These are phyloP conservation scores for Mayetiola destructor DNA, from an alignment of 2,888 invertebrate genomes.

Conservation along the genomic window DNA sequence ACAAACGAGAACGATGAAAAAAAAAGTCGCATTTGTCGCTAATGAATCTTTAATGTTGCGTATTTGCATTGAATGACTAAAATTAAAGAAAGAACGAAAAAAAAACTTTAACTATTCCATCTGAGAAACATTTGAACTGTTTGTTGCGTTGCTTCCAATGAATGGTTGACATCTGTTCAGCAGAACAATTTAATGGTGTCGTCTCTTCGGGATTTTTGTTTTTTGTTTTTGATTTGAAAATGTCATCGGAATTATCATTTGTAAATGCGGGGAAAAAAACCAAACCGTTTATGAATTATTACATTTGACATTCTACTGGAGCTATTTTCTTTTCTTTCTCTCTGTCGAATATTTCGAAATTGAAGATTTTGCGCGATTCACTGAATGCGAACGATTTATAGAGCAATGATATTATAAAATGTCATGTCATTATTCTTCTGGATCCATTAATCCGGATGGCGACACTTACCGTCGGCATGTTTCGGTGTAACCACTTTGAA, in stretches of 20 bases:
- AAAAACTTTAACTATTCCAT: slow-evolving; percentile 1
- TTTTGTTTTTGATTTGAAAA: no score
- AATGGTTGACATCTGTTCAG: slow-evolving; percentile 5
- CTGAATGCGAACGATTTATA: no score
- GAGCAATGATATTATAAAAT: no score
- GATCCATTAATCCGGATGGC: no score
- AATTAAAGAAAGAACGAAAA: neutral
- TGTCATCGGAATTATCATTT: slow-evolving; percentile 4
- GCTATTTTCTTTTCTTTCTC: no score
- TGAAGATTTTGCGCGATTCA: no score
- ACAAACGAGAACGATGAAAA: neutral
- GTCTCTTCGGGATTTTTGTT: neutral
- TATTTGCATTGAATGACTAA: neutral
- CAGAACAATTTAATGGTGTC: neutral
- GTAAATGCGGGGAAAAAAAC: neutral
- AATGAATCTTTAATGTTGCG: slow-evolving; percentile 2
- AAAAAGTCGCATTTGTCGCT: neutral
- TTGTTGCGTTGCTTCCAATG: neutral
- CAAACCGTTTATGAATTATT: no score
- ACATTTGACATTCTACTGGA: no score
- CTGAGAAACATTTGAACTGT: slow-evolving; percentile 3
- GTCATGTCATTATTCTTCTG: no score
- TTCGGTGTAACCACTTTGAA: slow-evolving; percentile 35
- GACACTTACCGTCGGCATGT: slow-evolving; percentile 32
- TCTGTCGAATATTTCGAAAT: no score